phyloP scores from a whole-genome alignment of 2,113 vertebrate genomes.

The Laterallus jamaicensis region DNA sequence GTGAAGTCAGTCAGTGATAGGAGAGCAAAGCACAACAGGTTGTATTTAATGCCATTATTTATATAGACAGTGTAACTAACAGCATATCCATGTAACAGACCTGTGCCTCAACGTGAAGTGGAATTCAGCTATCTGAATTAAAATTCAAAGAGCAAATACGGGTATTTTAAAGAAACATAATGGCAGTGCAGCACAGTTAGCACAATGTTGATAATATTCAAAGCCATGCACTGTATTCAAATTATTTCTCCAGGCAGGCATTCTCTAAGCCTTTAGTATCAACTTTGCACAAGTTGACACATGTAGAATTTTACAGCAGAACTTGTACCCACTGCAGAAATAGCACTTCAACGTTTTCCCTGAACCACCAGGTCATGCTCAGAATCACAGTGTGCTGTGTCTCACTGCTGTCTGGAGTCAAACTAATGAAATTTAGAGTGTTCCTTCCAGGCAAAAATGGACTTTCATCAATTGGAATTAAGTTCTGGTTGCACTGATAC shows the following conservation, averaged over 20 bases:
- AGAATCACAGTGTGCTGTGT: neutral
- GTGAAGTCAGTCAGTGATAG: neutral
- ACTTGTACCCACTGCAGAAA: neutral
- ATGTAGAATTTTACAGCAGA: neutral
- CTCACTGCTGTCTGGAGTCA: fast-evolving
- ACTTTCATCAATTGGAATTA: neutral
- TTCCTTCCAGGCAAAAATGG: neutral
- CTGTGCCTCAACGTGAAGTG: fast-evolving
- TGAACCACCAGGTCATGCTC: neutral
- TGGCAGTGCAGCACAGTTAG: fast-evolving
- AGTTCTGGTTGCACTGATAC: neutral
- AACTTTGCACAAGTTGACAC: neutral
- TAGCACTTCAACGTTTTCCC: neutral
- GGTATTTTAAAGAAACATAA: neutral
- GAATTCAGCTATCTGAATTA: neutral
- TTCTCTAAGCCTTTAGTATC: neutral
- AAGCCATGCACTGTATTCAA: neutral
- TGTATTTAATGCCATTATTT: neutral
- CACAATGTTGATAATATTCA: fast-evolving
- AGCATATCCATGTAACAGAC: neutral
- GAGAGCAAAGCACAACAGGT: neutral
- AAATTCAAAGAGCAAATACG: neutral
- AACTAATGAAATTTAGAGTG: fast-evolving
- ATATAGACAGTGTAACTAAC: neutral
- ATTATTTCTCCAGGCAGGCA: neutral